Percentiles rank a stretch among this genome's conserved stretches.
These are phyloP conservation scores for Poicephalus gulielmi DNA, from an alignment of 2,113 vertebrate species.

Conservation along the genomic window DNA sequence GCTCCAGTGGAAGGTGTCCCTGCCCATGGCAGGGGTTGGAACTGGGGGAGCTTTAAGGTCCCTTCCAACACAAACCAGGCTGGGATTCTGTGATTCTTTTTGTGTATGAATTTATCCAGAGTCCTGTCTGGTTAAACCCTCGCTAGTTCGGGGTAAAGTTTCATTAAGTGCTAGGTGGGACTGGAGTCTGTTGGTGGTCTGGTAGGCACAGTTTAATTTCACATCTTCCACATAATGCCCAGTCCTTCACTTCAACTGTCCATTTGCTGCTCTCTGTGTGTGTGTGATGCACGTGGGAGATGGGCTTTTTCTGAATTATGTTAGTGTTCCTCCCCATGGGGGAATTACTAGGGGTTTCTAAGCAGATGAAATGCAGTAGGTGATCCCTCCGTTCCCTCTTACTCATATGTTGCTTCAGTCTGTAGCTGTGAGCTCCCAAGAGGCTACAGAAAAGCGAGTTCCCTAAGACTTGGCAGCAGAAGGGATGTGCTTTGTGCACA, in stretches of 20 bases:
- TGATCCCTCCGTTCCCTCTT: too few species aligned
- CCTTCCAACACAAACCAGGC: background rate
- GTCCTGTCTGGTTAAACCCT: background rate
- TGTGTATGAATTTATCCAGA: background rate
- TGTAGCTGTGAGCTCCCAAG: background rate
- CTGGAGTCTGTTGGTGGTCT: background rate
- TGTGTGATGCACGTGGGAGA: fast-evolving
- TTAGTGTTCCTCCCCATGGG: background rate
- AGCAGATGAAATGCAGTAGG: background rate
- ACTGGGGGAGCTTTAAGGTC: background rate
- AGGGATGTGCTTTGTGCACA: fast-evolving
- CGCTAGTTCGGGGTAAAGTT: fast-evolving
- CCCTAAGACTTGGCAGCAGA: background rate
- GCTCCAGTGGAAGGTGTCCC: background rate
- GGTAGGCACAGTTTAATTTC: background rate
- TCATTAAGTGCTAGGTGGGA: background rate
- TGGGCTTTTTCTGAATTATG: fast-evolving
- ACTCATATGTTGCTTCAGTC: fast-evolving
- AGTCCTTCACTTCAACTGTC: background rate
- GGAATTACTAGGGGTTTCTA: background rate
- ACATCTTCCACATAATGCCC: fast-evolving
- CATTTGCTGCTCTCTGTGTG: background rate
- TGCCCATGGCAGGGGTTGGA: background rate
- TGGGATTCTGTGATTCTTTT: background rate
- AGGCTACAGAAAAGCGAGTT: background rate